phyloP scores from a whole-genome alignment of 2,797 vertebrate species.

The Cheirogaleus major region DNA sequence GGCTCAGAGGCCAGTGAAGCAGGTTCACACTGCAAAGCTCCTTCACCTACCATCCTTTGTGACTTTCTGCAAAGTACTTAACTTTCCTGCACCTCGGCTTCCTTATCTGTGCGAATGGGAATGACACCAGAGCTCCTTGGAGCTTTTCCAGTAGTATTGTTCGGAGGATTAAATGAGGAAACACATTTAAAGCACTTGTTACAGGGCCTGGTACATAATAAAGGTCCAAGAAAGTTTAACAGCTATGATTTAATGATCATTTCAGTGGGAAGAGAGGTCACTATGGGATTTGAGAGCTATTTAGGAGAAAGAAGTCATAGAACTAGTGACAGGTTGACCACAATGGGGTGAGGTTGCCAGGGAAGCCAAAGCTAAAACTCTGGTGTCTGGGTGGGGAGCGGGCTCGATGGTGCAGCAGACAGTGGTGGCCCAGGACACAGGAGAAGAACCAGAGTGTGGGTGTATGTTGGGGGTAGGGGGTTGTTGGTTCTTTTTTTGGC shows the following conservation, averaged over 20 bases:
- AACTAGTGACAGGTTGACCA: background rate
- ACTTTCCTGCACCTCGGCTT: background rate
- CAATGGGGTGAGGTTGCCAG: background rate
- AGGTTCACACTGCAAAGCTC: background rate
- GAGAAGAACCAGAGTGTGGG: background rate
- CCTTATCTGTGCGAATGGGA: background rate
- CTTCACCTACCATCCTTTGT: background rate
- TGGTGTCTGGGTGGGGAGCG: background rate
- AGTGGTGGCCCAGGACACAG: background rate
- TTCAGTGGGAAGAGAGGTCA: background rate
- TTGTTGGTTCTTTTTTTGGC: background rate
- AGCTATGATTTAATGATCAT: background rate
- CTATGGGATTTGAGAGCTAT: background rate
- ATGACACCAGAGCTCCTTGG: background rate
- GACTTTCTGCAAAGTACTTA: background rate
- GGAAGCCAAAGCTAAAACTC: background rate
- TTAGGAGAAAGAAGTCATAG: background rate
- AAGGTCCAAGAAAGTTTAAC: background rate
- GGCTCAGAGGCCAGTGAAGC: background rate
- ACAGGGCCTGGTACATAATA: background rate
- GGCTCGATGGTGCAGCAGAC: background rate
- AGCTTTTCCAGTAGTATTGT: background rate
- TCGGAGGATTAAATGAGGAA: background rate
- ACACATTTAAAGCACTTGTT: background rate
- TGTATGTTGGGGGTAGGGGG: rapidly evolving